Percentiles rank a stretch among this genome's conserved stretches.
Conservation (phyloP, 1,140 invertebrate species). For the Macrotrachela quadricornifera region DNA sequence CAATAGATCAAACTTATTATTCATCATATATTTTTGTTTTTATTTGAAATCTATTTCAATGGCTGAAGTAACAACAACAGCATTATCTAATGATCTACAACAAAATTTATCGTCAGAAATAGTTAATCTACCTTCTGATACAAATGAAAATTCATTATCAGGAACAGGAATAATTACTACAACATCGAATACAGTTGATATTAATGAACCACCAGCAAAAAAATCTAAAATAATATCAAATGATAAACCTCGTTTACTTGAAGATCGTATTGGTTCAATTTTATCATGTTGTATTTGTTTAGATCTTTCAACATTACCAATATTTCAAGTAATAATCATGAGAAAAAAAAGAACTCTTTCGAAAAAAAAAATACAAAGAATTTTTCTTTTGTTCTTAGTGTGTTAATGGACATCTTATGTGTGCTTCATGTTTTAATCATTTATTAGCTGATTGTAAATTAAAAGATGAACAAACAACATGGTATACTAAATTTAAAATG, state of each 20-base stretch:
- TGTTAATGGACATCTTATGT: constrained; percentile 87
- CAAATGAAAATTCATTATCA: too few species aligned
- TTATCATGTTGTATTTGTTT: constrained; percentile 84
- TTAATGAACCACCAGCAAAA: too few species aligned
- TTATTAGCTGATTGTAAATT: constrained; percentile 73
- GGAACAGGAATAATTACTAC: too few species aligned
- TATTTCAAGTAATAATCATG: constrained; percentile 55
- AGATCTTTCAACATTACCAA: constrained; percentile 64
- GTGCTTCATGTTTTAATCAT: constrained; percentile 82
- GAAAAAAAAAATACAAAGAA: neutral
- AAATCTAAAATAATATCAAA: too few species aligned
- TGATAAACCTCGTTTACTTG: constrained; percentile 32
- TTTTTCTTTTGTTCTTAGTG: constrained; percentile 45
- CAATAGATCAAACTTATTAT: too few species aligned
- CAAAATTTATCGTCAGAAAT: too few species aligned
- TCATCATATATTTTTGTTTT: too few species aligned
- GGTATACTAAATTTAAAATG: constrained; percentile 16
- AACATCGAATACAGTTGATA: too few species aligned
- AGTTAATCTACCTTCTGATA: too few species aligned
- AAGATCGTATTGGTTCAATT: constrained; percentile 69
- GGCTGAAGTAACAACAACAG: too few species aligned
- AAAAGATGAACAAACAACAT: constrained; percentile 70
- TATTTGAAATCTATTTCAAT: too few species aligned
- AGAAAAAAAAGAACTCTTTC: neutral
- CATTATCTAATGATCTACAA: too few species aligned